Percentiles rank a stretch among this genome's conserved stretches.
These are phyloP conservation scores for Agrotis ipsilon DNA, from an alignment of 2,888 invertebrate species.

Conservation along the genomic window DNA sequence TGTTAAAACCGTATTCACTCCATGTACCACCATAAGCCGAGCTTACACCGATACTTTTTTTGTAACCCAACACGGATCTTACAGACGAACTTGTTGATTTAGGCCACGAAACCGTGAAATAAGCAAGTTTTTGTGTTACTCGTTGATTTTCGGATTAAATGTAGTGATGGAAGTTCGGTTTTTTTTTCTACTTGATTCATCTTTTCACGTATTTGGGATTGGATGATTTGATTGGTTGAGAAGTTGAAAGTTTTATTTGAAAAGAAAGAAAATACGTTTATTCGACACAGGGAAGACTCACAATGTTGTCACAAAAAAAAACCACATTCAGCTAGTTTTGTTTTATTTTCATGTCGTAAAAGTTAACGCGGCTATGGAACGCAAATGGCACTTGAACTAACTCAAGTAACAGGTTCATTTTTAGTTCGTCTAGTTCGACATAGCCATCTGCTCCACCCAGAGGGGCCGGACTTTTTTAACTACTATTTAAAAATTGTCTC, in stretches of 20 bases:
- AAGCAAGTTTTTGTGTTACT: conserved; percentile 55
- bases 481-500: too few species aligned
- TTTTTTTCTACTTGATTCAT: conserved; percentile 31
- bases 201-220: conserved; percentile 35
- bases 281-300: too few species aligned
- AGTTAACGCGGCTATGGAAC: too few species aligned
- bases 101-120: conserved; percentile 65
- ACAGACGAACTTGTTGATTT: conserved; percentile 64
- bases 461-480: too few species aligned
- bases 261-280: too few species aligned
- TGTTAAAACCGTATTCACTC: conserved; percentile 6
- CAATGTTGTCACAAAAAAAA: too few species aligned
- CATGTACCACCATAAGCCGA: conserved; percentile 37
- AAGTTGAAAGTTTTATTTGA: not conserved
- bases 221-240: not conserved
- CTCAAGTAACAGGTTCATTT: too few species aligned
- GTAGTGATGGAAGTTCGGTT: not conserved
- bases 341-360: too few species aligned
- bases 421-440: too few species aligned
- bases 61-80: conserved; percentile 52
- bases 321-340: too few species aligned
- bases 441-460: too few species aligned
- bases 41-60: conserved; percentile 58
- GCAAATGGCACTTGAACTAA: too few species aligned
- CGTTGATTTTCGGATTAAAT: conserved; percentile 52